Base-by-base conservation (phyloP, 2,113 vertebrate genomes). In the Zingel zingel region DNA sequence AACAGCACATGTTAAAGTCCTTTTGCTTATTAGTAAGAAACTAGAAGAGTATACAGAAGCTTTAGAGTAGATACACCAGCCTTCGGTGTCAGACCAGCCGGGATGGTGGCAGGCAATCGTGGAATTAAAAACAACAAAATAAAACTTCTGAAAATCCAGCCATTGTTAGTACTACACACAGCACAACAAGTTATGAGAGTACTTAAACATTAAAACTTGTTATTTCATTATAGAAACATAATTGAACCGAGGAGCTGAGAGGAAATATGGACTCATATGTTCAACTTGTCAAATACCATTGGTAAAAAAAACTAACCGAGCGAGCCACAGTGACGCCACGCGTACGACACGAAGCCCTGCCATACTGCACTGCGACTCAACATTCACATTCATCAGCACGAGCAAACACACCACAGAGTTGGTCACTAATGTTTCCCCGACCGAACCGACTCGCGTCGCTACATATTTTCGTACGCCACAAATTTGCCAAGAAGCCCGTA, bases 101-200 rank as follows among this genome's bases (percentile, higher is more conserved):
- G 19, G 47, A 14, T 6, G 51, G 48, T 16, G 79, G 66, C 43
- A 50, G 21, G 47, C 62, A 30, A 78, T 30, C 18, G 64, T 66
- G 74, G 62, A 66, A 16, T 78, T 19, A 76, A 43, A 43, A 77
- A 84, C 1, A 36, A 75, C 12, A 73, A 75, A 65, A 65, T n/a
- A 19, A 62, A 62, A 64, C 33, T 43, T 43, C 56, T 11, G 39
- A 63, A 10, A 62, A 45, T 67, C 65, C 59, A 74, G 77, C 51
- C 77, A 53, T 66, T 80, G 84, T 92, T 92, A 92, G 84, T 82
- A 81, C 81, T 65, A 86, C 73, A 72, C 82, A 74, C 89, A 84
- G 64, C 74, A 91, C 83, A 14, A 79, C 84, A 88, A 53, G 56
- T 74, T 68, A 84, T 71, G 73, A 81, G 77, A 70, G 72, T 23